These are phyloP conservation scores for Tribolium castaneum DNA, from an alignment of 1,140 invertebrate genomes.

Conservation along the genomic window DNA sequence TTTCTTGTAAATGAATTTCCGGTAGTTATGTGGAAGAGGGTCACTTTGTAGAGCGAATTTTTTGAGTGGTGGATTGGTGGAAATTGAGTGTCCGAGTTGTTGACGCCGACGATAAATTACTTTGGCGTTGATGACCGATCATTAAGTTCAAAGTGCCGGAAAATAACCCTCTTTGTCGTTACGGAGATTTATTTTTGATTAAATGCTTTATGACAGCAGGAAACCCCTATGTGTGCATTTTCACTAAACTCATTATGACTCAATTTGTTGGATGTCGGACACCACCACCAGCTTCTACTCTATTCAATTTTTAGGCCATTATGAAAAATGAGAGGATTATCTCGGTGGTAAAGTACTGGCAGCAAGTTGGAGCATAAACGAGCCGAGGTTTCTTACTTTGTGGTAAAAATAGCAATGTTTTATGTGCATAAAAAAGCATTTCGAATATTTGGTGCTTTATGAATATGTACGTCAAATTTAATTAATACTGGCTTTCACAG, in stretches of 20 bases:
- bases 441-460: too few relatives aligned
- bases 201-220: slow-evolving; percentile 5
- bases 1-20: slow-evolving; percentile 23
- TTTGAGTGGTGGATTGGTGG: background rate
- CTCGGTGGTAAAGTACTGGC: too few relatives aligned
- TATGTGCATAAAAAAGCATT: too few relatives aligned
- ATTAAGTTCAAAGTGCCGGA: background rate
- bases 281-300: too few relatives aligned
- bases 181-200: slow-evolving; percentile 17
- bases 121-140: background rate
- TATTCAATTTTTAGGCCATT: too few relatives aligned
- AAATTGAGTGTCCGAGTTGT: background rate
- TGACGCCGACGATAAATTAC: background rate
- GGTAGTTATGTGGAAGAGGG: slow-evolving; percentile 3
- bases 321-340: too few relatives aligned
- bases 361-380: too few relatives aligned
- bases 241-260: slow-evolving; percentile 11
- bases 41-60: background rate
- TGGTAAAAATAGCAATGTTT: too few relatives aligned
- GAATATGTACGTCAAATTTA: too few relatives aligned
- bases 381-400: too few relatives aligned
- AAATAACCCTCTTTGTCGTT: background rate
- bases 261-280: background rate
- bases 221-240: background rate
- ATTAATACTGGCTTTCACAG: too few relatives aligned